A percentile compares a stretch with the other conserved stretches of the same genome.
phyloP scores from a whole-genome alignment of 2,888 invertebrate genomes.

The Siphlonurus alternatus region DNA sequence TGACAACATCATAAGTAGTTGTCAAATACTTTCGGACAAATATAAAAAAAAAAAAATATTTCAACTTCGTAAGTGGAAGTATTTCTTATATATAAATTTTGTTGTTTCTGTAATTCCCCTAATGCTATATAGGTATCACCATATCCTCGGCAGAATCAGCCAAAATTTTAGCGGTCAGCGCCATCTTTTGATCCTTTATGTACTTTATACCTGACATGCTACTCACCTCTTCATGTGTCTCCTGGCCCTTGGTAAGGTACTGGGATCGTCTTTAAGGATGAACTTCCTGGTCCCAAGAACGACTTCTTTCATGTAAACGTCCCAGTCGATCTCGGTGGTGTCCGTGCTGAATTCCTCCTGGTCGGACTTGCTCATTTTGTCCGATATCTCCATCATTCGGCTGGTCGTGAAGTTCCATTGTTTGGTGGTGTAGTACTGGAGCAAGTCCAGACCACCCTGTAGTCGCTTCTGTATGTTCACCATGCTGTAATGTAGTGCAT shows the following conservation, averaged over 20 bases:
- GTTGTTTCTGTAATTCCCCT: neutral
- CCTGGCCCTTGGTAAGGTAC: conserved; percentile 19
- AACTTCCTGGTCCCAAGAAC: conserved; percentile 28
- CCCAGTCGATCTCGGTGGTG: conserved; percentile 24
- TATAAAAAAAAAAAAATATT: neutral
- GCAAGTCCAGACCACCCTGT: conserved; percentile 24
- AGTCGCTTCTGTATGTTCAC: conserved; percentile 28
- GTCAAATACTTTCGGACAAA: no score
- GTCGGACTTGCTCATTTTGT: conserved; percentile 17
- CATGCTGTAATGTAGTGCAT: conserved; percentile 28
- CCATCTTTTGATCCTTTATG: neutral
- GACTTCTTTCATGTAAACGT: conserved; percentile 28
- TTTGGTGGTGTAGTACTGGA: conserved; percentile 30
- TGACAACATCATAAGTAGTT: no score
- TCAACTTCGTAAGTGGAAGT: neutral
- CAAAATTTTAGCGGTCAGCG: neutral
- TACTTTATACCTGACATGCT: neutral
- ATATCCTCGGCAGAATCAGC: no score
- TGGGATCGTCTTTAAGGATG: conserved; percentile 25
- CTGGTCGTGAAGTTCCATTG: conserved; percentile 29
- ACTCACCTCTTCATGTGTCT: conserved; percentile 17
- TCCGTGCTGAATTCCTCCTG: conserved; percentile 27
- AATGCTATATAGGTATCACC: no score
- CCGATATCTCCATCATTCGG: conserved; percentile 17
- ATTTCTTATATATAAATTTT: no score